phyloP scores from a whole-genome alignment of 2,113 vertebrate species.

The Ctenodactylus gundi region DNA sequence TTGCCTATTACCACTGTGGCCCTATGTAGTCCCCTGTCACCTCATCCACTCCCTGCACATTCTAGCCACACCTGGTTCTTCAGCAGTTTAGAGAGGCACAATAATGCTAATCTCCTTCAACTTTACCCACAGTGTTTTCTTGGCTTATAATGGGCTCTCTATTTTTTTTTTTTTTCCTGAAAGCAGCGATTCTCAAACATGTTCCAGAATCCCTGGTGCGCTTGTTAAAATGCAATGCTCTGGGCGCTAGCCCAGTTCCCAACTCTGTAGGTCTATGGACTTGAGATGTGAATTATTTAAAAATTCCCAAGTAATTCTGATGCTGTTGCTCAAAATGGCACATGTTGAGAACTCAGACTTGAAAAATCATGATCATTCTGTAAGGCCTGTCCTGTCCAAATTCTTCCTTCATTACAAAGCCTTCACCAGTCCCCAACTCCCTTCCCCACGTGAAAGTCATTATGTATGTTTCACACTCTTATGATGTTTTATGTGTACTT shows the following conservation, averaged over 20 bases:
- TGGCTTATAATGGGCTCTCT: background rate
- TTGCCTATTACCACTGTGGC: background rate
- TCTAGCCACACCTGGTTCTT: background rate
- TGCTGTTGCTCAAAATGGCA: background rate
- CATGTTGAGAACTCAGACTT: background rate
- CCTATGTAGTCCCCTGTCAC: background rate
- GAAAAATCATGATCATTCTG: background rate
- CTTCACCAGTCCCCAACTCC: background rate
- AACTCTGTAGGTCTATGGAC: background rate
- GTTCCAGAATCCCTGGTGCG: background rate
- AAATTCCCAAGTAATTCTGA: background rate
- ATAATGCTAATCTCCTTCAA: background rate
- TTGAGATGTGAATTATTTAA: conserved; percentile 4
- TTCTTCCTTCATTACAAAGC: background rate
- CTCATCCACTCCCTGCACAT: background rate
- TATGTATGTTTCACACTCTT: background rate
- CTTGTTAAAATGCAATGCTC: background rate
- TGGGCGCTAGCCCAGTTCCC: background rate
- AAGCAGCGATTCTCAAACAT: background rate
- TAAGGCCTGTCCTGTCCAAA: background rate
- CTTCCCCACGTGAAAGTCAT: background rate
- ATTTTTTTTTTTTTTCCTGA: no score
- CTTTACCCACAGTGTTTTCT: background rate
- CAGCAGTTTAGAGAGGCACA: background rate
- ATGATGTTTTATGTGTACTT: background rate